Evolutionary conservation across 2,888 invertebrate genomes (phyloP).

Genomic region (Anoncus sp.): DNA sequence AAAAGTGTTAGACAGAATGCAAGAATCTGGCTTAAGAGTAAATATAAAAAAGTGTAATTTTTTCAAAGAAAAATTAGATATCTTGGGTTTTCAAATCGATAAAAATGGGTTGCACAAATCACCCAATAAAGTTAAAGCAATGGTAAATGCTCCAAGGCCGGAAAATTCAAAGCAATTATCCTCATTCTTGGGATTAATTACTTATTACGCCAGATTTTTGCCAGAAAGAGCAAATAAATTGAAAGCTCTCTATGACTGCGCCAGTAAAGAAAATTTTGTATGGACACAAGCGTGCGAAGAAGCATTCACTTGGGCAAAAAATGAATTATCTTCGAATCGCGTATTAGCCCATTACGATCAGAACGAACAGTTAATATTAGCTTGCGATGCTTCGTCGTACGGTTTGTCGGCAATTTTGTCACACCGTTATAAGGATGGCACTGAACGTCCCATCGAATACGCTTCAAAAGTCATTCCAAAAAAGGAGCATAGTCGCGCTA

Average conservation of each 20-base stretch:
- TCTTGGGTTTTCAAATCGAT: conserved; percentile 69
- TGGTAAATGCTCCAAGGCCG: too few relatives aligned
- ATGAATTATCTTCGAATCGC: conserved; percentile 47
- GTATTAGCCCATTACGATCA: conserved; percentile 63
- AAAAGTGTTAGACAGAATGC: neutral
- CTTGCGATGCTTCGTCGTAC: conserved; percentile 57
- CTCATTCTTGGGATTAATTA: too few relatives aligned
- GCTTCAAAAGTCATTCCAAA: conserved; percentile 12
- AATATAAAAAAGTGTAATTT: conserved; percentile 69
- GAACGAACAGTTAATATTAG: conserved; percentile 34
- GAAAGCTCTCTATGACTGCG: conserved; percentile 69
- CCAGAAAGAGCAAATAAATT: conserved; percentile 68
- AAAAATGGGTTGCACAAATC: conserved; percentile 67
- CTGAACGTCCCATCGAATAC: conserved; percentile 17
- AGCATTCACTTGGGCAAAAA: conserved; percentile 70
- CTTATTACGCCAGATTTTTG: conserved; percentile 76
- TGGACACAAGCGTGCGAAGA: conserved; percentile 71
- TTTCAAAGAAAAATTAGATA: conserved; percentile 64
- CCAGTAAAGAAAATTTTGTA: conserved; percentile 61
- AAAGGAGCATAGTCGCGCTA: conserved; percentile 1
- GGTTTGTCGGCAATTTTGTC: conserved; percentile 55
- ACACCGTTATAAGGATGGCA: conserved; percentile 54
- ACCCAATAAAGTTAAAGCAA: conserved; percentile 63
- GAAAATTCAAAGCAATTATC: too few relatives aligned
- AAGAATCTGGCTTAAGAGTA: conserved; percentile 6